phyloP scores from a whole-genome alignment of 2,797 vertebrate species.

The Hoplostethus atlanticus region DNA sequence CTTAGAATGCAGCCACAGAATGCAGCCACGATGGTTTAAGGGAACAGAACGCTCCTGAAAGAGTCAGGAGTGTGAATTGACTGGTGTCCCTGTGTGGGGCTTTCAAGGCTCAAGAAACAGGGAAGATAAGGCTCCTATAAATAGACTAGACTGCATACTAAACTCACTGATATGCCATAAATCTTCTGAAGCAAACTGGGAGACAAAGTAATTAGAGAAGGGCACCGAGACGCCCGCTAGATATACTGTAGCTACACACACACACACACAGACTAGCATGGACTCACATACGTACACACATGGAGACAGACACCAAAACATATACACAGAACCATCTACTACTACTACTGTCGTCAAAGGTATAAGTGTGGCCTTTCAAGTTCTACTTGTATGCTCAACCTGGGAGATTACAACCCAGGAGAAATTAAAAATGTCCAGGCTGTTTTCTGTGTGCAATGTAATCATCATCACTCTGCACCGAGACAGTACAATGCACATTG shows the following conservation, averaged over 20 bases:
- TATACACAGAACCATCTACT: conserved; percentile 13
- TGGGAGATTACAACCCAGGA: conserved; percentile 30
- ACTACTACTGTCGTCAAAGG: conserved; percentile 3
- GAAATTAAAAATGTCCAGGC: conserved; percentile 57
- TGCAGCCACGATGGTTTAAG: conserved; percentile 32
- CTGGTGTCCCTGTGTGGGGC: conserved; percentile 32
- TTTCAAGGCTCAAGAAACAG: conserved; percentile 41
- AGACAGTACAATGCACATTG: conserved; percentile 51
- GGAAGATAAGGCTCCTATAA: conserved; percentile 72
- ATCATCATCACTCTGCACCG: conserved; percentile 69
- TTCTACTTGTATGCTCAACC: conserved; percentile 25
- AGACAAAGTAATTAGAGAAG: conserved; percentile 78
- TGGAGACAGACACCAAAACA: conserved; percentile 16
- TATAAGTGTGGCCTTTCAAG: conserved; percentile 33
- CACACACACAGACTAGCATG: conserved; percentile 1
- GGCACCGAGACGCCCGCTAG: conserved; percentile 61
- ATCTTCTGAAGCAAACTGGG: conserved; percentile 77
- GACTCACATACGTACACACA: conserved; percentile 28
- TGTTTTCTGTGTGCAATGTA: conserved; percentile 57
- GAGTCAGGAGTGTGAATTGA: conserved; percentile 37
- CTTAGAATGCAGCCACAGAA: conserved; percentile 28
- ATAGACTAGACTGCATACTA: conserved; percentile 68
- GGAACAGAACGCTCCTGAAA: conserved; percentile 43
- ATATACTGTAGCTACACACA: conserved; percentile 39
- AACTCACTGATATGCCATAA: conserved; percentile 75